Base-by-base conservation (phyloP, 1,140 invertebrate species). In the Gonatopus flavifemur region DNA sequence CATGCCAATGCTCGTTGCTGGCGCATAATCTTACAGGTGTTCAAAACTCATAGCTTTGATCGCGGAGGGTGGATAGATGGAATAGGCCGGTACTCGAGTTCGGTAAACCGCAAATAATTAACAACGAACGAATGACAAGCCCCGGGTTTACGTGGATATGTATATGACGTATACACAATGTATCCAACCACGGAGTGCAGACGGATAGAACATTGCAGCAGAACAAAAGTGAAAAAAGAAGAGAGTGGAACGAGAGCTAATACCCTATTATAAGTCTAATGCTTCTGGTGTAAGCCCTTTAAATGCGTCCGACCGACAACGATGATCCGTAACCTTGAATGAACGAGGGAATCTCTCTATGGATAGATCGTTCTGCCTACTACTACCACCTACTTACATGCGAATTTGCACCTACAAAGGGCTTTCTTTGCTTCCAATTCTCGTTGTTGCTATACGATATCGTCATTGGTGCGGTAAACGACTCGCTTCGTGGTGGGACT, bases 381-480 rank as follows among this genome's bases (percentile, higher is more conserved):
- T 63, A 58, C 48, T 13, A 32, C 35, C 53, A 60, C 46, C 55
- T 63, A 58, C 64, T 66, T 67, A 66, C 64, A 63, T 62, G 49
- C 57, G 65, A 67, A 66, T 66, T 64, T 67, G 58, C 59, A 55
- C 65, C 51, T 62, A 59, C 50, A 64, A 60, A 55, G 49, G 59
- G 20, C 13, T n/a, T n/a, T 24, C 25, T 33, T 24, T 28, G 15
- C 16, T 10, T 12, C 39, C 8, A 45, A 12, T 38, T n/a, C 43
- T 25, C 41, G 31, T 48, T 22, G 32, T 35, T 18, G 15, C 3
- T n/a, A n/a, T n/a, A n/a, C n/a, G n/a, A n/a, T n/a, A n/a, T n/a
- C n/a, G n/a, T n/a, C n/a, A n/a, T n/a, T n/a, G n/a, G n/a, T n/a
- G n/a, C n/a, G n/a, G n/a, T n/a, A n/a, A n/a, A n/a, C n/a, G n/a